Conservation (phyloP, 1,140 invertebrate genomes). For the Thereuonema tuberculata region DNA sequence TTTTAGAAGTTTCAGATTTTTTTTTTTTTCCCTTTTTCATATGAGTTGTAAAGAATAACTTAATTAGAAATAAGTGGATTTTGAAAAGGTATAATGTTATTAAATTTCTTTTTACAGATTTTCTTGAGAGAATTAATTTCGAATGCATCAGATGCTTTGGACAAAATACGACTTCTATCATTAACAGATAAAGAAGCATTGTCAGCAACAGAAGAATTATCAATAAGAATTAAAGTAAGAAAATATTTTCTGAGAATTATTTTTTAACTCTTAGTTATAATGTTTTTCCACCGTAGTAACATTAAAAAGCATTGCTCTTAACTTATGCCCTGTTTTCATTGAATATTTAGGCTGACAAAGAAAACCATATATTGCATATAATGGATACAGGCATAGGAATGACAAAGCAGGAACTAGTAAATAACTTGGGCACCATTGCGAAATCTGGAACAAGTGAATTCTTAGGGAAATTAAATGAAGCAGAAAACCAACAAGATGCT, state of each 20-base stretch:
- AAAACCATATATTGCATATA: constrained; percentile 85
- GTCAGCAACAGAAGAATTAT: constrained; percentile 62
- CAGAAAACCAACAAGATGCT: constrained; percentile 42
- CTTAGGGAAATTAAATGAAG: constrained; percentile 70
- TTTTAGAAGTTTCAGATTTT: too few relatives aligned
- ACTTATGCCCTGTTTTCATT: too few relatives aligned
- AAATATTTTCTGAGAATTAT: neutral
- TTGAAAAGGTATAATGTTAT: neutral
- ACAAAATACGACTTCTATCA: constrained; percentile 86
- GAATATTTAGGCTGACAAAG: constrained; percentile 76
- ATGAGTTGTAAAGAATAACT: too few relatives aligned
- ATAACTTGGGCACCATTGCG: constrained; percentile 96
- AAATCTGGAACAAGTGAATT: constrained; percentile 99
- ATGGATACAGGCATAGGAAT: constrained; percentile 97
- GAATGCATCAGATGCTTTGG: constrained; percentile 88
- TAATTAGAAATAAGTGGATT: neutral
- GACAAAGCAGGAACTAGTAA: constrained; percentile 88
- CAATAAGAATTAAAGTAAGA: constrained; percentile 73
- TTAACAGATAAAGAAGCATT: constrained; percentile 71
- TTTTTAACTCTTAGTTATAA: constrained; percentile 7
- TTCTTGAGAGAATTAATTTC: constrained; percentile 95
- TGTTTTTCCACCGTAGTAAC: too few relatives aligned
- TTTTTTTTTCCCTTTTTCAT: too few relatives aligned
- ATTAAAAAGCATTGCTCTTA: too few relatives aligned
- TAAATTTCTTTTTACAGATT: constrained; percentile 46